Conservation (phyloP, 2,888 invertebrate species). For the Megalurothrips usitatus region DNA sequence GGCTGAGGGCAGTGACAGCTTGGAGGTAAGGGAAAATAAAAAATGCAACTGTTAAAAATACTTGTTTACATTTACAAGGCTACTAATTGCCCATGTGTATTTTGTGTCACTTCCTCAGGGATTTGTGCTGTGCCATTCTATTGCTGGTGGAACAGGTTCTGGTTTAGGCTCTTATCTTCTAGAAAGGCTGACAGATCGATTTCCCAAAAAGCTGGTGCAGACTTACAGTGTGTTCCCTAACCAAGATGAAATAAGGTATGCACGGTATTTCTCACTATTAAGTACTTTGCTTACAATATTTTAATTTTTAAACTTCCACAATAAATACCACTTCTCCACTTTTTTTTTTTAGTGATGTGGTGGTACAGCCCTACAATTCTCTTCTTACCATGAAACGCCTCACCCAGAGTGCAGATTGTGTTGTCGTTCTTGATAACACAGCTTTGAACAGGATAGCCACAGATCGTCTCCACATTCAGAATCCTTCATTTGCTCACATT, state of each 20-base stretch:
- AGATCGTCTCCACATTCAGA: constrained; percentile 90
- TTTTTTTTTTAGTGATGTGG: constrained; percentile 70
- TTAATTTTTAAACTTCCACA: neutral
- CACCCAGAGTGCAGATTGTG: constrained; percentile 94
- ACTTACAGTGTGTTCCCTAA: constrained; percentile 99
- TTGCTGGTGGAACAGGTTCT: constrained; percentile 98
- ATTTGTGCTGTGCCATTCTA: constrained; percentile 96
- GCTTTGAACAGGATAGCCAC: constrained; percentile 90
- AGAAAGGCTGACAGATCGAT: constrained; percentile 84
- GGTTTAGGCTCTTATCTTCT: constrained; percentile 97
- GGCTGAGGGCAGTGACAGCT: constrained; percentile 96
- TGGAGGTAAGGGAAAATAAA: constrained; percentile 63
- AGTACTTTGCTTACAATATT: neutral
- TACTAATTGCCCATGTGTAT: constrained; percentile 30
- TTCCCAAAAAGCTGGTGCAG: constrained; percentile 95
- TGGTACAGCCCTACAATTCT: constrained; percentile 95
- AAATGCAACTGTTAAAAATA: neutral
- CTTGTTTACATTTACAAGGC: neutral
- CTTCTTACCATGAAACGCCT: constrained; percentile 88
- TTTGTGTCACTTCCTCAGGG: constrained; percentile 58
- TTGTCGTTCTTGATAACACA: constrained; percentile 95
- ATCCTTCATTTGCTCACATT: constrained; percentile 94
- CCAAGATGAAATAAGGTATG: constrained; percentile 77
- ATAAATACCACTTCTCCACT: neutral
- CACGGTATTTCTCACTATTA: neutral